A percentile compares a stretch with the other conserved stretches of the same genome.
Evolutionary conservation across 2,888 invertebrate genomes (phyloP).

Genomic region (Leucophenga montana): DNA sequence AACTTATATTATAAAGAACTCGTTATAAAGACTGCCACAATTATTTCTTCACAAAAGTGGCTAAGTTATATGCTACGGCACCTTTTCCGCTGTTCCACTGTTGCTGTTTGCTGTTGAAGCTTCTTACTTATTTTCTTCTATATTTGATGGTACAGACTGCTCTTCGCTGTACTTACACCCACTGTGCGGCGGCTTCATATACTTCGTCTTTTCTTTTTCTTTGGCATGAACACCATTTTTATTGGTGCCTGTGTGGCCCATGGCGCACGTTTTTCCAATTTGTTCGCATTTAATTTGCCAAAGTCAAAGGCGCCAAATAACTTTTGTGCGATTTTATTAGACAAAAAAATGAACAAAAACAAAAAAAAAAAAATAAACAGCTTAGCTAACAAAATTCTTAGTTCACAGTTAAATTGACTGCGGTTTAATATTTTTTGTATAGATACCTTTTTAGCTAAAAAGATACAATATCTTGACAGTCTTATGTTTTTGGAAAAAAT

Average conservation of each 20-base stretch:
- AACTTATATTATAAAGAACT: too few species aligned
- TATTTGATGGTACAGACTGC: too few species aligned
- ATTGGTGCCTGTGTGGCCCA: constrained; percentile 14
- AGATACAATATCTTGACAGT: neutral
- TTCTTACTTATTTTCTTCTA: too few species aligned
- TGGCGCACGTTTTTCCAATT: constrained; percentile 21
- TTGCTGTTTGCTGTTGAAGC: too few species aligned
- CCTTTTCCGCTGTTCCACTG: too few species aligned
- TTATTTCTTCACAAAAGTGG: too few species aligned
- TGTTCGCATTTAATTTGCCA: constrained; percentile 24
- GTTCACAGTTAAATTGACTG: too few species aligned
- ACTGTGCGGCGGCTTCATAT: constrained; percentile 21
- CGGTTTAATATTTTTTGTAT: neutral
- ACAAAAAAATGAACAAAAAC: neutral
- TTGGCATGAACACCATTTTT: neutral
- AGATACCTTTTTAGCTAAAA: neutral
- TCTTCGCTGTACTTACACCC: too few species aligned
- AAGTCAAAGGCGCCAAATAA: constrained; percentile 25
- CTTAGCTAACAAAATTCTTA: neutral
- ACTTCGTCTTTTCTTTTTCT: neutral
- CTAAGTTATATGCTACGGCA: too few species aligned
- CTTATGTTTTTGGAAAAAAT: neutral
- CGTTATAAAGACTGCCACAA: too few species aligned
- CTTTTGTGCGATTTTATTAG: constrained; percentile 4
- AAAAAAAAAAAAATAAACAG: neutral